These are phyloP conservation scores for Rhabdornis inornatus DNA, from an alignment of 2,113 vertebrate genomes.

Conservation along the genomic window DNA sequence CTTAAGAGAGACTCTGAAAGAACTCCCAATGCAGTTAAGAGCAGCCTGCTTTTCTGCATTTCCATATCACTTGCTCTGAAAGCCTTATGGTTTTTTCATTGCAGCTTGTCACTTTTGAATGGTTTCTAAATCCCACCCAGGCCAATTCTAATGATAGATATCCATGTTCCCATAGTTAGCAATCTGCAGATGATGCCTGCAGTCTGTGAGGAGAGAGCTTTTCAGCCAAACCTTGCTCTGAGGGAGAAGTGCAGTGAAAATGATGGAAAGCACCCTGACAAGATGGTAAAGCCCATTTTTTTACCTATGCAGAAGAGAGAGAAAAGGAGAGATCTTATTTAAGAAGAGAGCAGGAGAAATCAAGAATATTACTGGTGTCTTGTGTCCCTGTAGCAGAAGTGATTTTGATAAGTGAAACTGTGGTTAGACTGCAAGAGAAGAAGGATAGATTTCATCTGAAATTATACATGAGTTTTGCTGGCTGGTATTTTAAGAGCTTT, in stretches of 20 bases:
- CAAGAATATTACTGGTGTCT: background rate
- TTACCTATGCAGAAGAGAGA: too few species aligned
- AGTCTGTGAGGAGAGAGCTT: background rate
- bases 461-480: background rate
- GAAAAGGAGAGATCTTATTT: too few species aligned
- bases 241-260: background rate
- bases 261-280: background rate
- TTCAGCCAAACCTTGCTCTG: background rate
- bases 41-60: background rate
- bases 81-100: background rate
- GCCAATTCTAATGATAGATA: background rate
- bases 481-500: background rate
- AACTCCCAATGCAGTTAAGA: background rate
- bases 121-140: background rate
- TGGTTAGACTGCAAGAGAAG: background rate
- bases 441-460: background rate
- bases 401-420: background rate
- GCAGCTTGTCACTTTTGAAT: background rate
- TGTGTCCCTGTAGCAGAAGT: background rate
- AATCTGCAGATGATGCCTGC: background rate
- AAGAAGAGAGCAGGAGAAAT: background rate
- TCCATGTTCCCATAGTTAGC: background rate
- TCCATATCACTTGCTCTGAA: background rate
- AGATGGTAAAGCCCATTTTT: background rate
- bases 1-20: background rate